A percentile compares a stretch with the other conserved stretches of the same genome.
These are phyloP conservation scores for Cyphomyrus plagiostoma DNA, from an alignment of 2,113 vertebrate genomes.

Conservation along the genomic window DNA sequence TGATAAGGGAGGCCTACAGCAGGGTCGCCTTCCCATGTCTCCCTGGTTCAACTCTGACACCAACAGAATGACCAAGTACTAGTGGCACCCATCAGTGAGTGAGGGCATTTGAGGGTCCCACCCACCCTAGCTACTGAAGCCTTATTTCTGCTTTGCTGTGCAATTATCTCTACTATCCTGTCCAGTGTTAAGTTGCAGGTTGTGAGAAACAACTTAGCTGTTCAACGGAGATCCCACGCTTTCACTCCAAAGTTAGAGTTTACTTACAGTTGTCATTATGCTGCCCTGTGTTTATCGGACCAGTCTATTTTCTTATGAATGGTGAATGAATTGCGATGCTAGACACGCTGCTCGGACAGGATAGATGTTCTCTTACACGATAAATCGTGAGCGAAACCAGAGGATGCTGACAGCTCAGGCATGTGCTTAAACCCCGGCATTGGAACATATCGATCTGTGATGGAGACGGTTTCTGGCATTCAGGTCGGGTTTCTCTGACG, in stretches of 20 bases:
- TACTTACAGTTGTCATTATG: not conserved
- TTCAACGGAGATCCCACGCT: not conserved
- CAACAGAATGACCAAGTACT: not conserved
- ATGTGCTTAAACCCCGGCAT: not conserved
- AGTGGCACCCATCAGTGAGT: not conserved
- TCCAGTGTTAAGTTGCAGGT: not conserved
- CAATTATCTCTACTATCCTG: not conserved
- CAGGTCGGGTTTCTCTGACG: not conserved
- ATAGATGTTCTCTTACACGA: not conserved
- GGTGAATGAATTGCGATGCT: not conserved
- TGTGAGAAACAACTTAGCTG: not conserved
- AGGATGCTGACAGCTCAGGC: slow-evolving; percentile 2
- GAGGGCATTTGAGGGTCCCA: not conserved
- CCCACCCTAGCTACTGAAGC: not conserved
- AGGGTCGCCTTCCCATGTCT: not conserved
- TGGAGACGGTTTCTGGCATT: not conserved
- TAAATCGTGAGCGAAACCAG: not conserved
- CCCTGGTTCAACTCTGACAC: not conserved
- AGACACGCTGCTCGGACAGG: not conserved
- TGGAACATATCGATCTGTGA: not conserved
- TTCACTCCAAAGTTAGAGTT: not conserved
- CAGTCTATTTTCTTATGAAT: not conserved
- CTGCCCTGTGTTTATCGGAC: not conserved
- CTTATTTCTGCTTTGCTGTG: not conserved
- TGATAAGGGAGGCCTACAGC: not conserved